Percentiles rank a stretch among this genome's conserved stretches.
These are phyloP conservation scores for Drosophila willistoni DNA, from an alignment of 1,140 invertebrate species.

Conservation along the genomic window DNA sequence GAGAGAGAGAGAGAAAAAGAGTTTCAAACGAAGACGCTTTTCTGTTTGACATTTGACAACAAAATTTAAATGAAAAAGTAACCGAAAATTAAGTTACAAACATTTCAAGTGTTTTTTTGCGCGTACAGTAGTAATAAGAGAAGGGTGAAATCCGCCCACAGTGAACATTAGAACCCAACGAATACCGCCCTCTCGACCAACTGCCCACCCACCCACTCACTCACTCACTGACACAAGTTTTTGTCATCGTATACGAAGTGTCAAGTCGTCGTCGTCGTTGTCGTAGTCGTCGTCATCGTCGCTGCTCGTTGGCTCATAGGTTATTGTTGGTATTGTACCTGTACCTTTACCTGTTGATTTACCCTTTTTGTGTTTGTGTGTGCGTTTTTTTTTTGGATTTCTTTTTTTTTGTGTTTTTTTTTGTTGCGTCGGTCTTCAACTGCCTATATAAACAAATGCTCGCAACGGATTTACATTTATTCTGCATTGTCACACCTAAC, in stretches of 20 bases:
- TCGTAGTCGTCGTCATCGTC: conserved; percentile 1
- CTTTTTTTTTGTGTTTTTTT: conserved; percentile 15
- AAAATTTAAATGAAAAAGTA: conserved; percentile 24
- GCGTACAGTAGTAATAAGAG: conserved; percentile 9
- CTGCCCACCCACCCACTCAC: neutral
- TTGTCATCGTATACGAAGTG: conserved; percentile 53
- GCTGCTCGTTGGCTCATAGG: conserved; percentile 16
- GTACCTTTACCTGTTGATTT: conserved; percentile 66
- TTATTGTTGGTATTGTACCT: conserved; percentile 20
- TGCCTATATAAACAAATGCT: conserved; percentile 75
- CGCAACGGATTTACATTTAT: conserved; percentile 75
- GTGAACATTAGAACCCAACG: conserved; percentile 34
- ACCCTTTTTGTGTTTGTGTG: conserved; percentile 50
- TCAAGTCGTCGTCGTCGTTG: conserved; percentile 36
- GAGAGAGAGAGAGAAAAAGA: neutral
- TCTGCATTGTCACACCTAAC: conserved; percentile 71
- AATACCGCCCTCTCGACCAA: neutral
- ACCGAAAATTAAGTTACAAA: conserved; percentile 39
- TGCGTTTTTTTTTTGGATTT: neutral
- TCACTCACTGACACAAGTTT: conserved; percentile 20
- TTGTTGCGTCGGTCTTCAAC: conserved; percentile 43
- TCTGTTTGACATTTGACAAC: neutral
- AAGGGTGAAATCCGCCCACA: conserved; percentile 28
- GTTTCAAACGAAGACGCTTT: neutral
- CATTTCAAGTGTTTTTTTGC: conserved; percentile 34